Evolutionary conservation across 2,113 vertebrate genomes (phyloP), one percentile per base, ranked within the genome.

Genomic region (Nerophis ophidion): DNA sequence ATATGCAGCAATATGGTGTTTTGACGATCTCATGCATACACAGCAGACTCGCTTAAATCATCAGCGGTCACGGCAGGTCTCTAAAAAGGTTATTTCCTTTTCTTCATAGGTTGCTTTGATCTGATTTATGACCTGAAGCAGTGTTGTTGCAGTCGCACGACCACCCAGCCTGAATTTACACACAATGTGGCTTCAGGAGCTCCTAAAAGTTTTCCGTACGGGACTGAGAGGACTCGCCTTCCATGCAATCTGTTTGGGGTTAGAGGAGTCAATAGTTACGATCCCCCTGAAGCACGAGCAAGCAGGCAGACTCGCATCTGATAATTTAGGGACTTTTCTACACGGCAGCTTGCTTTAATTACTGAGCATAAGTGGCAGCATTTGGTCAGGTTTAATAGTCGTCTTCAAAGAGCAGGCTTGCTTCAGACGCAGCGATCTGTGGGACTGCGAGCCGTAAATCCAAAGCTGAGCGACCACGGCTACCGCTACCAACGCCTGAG

Each of bases 311-410:
- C 74, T 78, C 77, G 73, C 80, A 79, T 88, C 74, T 78, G 79
- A 86, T 91, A 88, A 87, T 87, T 78, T 81, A 79, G 87, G 26
- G 81, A 81, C 77, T 67, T 84, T 87, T 68, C 82, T 81, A 73
- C 84, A 84, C 63, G 15, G 78, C 89, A 89, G 82, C 85, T 91
- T 91, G 86, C 86, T 91, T 91, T 91, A 93, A 94, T 94, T 92
- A 92, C 88, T 66, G 82, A 78, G 81, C 82, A 83, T 82, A 89
- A 90, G 86, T 85, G 69, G 83, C 79, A 83, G 83, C 82, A 87
- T 91, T 91, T 90, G 91, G 89, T 82, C 81, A 87, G 82, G 71
- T 90, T 91, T 89, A 92, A 80, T 61, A 71, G 66, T 69, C 75
- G 81, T 86, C 84, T 87, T 87, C 83, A 91, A 90, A 88, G 87